Evolutionary conservation across 2,888 invertebrate species (phyloP).

Genomic region (Parnassius orleans): DNA sequence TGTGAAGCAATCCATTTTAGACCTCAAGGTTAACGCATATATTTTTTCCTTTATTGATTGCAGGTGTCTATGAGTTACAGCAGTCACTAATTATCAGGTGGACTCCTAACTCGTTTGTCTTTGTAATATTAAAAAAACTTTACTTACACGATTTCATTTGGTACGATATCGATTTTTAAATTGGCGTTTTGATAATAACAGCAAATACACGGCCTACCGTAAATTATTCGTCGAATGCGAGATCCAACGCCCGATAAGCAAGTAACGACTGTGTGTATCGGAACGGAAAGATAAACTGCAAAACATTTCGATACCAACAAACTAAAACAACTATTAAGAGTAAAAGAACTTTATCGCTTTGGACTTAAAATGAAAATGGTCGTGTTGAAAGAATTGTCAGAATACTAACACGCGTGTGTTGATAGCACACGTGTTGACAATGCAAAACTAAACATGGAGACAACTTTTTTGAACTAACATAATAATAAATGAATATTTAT

Average conservation of each 20-base stretch:
- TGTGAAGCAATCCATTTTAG: too few species aligned
- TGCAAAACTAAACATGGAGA: conserved; percentile 40
- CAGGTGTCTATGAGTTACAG: too few species aligned
- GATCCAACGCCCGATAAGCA: conserved; percentile 30
- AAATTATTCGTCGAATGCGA: conserved; percentile 6
- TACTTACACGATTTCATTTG: too few species aligned
- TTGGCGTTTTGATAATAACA: neutral
- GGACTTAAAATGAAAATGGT: conserved; percentile 23
- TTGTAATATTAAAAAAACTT: too few species aligned
- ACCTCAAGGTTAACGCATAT: too few species aligned
- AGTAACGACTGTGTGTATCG: conserved; percentile 39
- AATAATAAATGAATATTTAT: too few species aligned
- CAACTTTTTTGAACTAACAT: conserved; percentile 30
- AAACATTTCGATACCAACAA: conserved; percentile 31
- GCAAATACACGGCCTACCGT: conserved; percentile 9
- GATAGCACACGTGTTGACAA: conserved; percentile 38
- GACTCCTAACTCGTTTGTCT: too few species aligned
- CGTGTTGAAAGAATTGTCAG: conserved; percentile 28
- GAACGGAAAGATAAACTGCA: conserved; percentile 42
- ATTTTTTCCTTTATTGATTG: too few species aligned
- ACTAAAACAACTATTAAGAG: neutral
- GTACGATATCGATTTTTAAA: neutral
- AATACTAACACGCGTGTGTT: conserved; percentile 18
- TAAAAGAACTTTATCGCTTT: conserved; percentile 27
- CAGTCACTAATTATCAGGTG: too few species aligned